phyloP scores from a whole-genome alignment of 2,113 vertebrate genomes.

The Etheostoma spectabile region DNA sequence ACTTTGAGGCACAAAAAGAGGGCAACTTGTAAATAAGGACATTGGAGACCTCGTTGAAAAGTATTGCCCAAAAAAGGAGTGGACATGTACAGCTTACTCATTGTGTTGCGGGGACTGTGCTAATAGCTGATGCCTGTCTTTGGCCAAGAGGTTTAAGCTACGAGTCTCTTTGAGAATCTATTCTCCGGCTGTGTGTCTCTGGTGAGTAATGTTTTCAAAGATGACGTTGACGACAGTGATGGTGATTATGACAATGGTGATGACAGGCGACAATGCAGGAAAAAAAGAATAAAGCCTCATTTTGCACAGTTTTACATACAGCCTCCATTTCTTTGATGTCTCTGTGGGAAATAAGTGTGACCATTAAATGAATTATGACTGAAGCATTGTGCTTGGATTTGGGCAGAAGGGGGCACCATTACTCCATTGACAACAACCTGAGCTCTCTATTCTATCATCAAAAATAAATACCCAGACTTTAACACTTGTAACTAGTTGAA shows the following conservation, averaged over 20 bases:
- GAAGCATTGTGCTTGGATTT: constrained; percentile 12
- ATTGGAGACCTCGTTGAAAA: constrained; percentile 54
- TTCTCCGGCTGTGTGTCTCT: constrained; percentile 56
- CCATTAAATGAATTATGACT: constrained; percentile 13
- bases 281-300: constrained; percentile 81
- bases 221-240: constrained; percentile 64
- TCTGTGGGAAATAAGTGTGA: constrained; percentile 15
- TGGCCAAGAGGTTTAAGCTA: constrained; percentile 46
- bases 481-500: background rate
- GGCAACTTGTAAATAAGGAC: constrained; percentile 64
- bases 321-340: constrained; percentile 54
- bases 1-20: constrained; percentile 36
- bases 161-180: constrained; percentile 49
- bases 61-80: constrained; percentile 52
- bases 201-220: constrained; percentile 61
- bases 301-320: constrained; percentile 85
- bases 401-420: constrained; percentile 73
- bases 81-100: constrained; percentile 53
- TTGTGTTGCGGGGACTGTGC: constrained; percentile 52
- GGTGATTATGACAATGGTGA: constrained; percentile 57
- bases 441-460: constrained; percentile 7
- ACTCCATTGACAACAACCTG: constrained; percentile 36
- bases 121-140: constrained; percentile 61
- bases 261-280: constrained; percentile 53
- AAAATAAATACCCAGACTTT: constrained; percentile 2